phyloP scores from a whole-genome alignment of 2,797 vertebrate genomes.

The Lemur catta region DNA sequence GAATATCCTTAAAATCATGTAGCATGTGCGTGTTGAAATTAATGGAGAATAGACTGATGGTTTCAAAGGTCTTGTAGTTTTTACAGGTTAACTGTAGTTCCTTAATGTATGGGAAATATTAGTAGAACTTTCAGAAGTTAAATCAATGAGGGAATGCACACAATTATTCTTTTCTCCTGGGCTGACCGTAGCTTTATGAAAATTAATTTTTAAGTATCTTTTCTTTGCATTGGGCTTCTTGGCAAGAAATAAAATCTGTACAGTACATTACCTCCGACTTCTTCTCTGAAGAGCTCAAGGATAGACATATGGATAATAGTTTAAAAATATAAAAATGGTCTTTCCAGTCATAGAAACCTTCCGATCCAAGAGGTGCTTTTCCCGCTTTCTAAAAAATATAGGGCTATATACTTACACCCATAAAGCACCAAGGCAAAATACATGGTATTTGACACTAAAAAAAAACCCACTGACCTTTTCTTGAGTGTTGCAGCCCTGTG shows the following conservation, averaged over 20 bases:
- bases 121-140: slow-evolving; percentile 53
- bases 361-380: slow-evolving; percentile 49
- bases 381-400: neutral
- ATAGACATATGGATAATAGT: slow-evolving; percentile 51
- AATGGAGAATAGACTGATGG: neutral
- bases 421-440: slow-evolving; percentile 57
- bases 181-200: slow-evolving; percentile 66
- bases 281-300: slow-evolving; percentile 60
- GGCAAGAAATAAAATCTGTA: slow-evolving; percentile 63
- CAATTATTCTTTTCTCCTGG: slow-evolving; percentile 29
- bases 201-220: slow-evolving; percentile 66
- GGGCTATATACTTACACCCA: neutral
- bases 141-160: slow-evolving; percentile 53
- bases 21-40: neutral
- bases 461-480: slow-evolving; percentile 8
- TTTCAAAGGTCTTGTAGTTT: slow-evolving; percentile 41
- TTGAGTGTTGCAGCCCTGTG: slow-evolving; percentile 37
- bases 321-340: slow-evolving; percentile 55
- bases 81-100: slow-evolving; percentile 70
- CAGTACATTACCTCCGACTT: slow-evolving; percentile 69
- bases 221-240: slow-evolving; percentile 65
- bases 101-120: slow-evolving; percentile 56
- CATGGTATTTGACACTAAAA: slow-evolving; percentile 52
- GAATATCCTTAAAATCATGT: neutral
- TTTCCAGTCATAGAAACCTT: slow-evolving; percentile 67